These are phyloP conservation scores for Empis stercorea DNA, from an alignment of 2,888 invertebrate species.

Conservation along the genomic window DNA sequence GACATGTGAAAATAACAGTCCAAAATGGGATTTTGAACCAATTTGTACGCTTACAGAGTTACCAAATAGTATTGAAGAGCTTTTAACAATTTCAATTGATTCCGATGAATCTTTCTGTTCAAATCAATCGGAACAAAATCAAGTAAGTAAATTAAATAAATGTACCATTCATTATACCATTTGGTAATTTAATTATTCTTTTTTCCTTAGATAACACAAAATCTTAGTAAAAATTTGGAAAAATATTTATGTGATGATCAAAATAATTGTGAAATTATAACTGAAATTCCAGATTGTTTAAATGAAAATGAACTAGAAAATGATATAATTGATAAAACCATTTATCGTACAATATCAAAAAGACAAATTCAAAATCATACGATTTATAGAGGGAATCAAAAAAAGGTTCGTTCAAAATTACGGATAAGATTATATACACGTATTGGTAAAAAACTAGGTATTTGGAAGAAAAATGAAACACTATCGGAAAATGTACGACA, in stretches of 20 bases:
- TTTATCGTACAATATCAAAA: constrained; percentile 13
- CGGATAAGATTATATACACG: constrained; percentile 17
- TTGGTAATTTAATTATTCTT: too few relatives aligned
- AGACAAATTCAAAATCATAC: neutral
- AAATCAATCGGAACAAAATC: constrained; percentile 17
- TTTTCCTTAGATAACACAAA: constrained; percentile 8
- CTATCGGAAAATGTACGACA: constrained; percentile 18
- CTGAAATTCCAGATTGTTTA: constrained; percentile 16
- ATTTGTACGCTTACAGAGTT: constrained; percentile 41
- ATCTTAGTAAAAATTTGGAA: constrained; percentile 14
- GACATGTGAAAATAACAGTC: constrained; percentile 29
- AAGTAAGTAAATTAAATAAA: constrained; percentile 6
- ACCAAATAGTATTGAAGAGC: constrained; percentile 38
- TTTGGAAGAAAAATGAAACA: constrained; percentile 25
- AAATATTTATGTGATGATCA: constrained; percentile 15
- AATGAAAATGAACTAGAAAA: constrained; percentile 5
- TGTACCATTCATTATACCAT: too few relatives aligned
- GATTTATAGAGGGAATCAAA: constrained; percentile 4
- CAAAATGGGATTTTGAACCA: constrained; percentile 31
- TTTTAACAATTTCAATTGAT: constrained; percentile 36
- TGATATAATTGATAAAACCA: constrained; percentile 9
- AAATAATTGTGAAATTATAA: constrained; percentile 16
- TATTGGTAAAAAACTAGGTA: constrained; percentile 17
- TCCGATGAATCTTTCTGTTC: constrained; percentile 35
- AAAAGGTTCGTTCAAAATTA: constrained; percentile 12